Evolutionary conservation across 2,113 vertebrate genomes (phyloP).

Genomic region (Potamarius usumacintae): DNA sequence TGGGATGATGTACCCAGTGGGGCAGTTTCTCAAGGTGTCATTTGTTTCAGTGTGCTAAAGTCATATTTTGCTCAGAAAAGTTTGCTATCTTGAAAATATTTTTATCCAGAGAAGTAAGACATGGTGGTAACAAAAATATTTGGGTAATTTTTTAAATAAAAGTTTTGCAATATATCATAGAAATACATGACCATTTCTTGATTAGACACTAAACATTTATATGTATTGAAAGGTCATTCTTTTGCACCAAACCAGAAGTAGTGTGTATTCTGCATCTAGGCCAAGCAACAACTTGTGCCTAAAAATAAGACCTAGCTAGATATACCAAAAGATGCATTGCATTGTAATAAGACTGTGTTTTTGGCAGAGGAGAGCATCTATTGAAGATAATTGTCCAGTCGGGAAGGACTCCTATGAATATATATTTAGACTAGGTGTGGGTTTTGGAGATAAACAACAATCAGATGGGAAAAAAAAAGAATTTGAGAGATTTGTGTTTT

Average conservation of each 20-base stretch:
- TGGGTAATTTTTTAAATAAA: background rate
- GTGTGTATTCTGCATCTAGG: background rate
- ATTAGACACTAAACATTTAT: background rate
- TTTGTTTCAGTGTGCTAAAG: background rate
- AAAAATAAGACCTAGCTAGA: background rate
- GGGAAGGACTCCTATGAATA: constrained; percentile 1
- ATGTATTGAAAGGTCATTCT: background rate
- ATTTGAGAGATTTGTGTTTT: background rate
- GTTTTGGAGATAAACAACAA: constrained; percentile 43
- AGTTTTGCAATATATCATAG: background rate
- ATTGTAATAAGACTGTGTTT: constrained; percentile 30
- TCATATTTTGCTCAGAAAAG: background rate
- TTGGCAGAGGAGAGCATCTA: constrained; percentile 27
- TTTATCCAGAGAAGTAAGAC: background rate
- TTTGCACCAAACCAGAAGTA: background rate
- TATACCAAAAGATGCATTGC: background rate
- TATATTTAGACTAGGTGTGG: constrained; percentile 45
- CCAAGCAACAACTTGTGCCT: background rate
- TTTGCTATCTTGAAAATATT: background rate
- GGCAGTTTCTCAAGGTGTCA: background rate
- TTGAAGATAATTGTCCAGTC: constrained; percentile 42
- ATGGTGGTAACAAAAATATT: background rate
- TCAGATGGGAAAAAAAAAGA: background rate
- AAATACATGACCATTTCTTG: background rate
- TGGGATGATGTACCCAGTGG: background rate